Evolutionary conservation across 2,888 invertebrate genomes (phyloP), one percentile per base, ranked within the genome.

Genomic region (Torymus texanus): DNA sequence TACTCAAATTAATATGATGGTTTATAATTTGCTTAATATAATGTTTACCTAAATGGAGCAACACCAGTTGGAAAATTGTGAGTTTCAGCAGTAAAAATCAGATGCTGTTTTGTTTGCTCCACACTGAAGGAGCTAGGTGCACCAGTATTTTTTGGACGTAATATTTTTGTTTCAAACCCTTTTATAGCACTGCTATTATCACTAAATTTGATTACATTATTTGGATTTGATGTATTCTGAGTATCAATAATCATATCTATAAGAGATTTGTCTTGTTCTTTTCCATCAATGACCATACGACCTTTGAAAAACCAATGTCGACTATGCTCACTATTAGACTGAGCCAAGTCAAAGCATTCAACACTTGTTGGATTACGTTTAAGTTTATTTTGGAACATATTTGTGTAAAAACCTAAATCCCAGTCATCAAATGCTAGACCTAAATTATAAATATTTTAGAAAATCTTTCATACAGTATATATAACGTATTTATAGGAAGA

Each of bases 1-100:
- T 3, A 78, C 58, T 11, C 13, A 65, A 72, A 72, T 56, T 59
- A 14, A 70, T 24, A 14, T 16, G 56, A 14, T 50, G 2, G 13
- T 65, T 66, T 58, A 58, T 58, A 10, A 16, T 58, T n/a, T 58
- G 2, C 24, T 62, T 24, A 62, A 14, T 62, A 16, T 58, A 58
- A 16, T n/a, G 18, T 63, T 82, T 87, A 92, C 92, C 92, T 92
- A 86, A 99, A 99, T 0, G 98, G 98, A 0, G 98, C 97, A 12
- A 99, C 98, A 0, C 98, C 97, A 0, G 98, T 98, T 0, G 98
- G 98, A 93, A 99, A 99, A 90, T 99, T 99, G 91, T 99, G 99
- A 0, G 99, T 99, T 91, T 99, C 99, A 0, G 99, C 99, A 0
- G 99, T 99, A 88, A 99, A 98, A 86, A 98, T 97, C 58, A 99